Evolutionary conservation across 2,888 invertebrate genomes (phyloP).

Genomic region (Gerris lacustris): DNA sequence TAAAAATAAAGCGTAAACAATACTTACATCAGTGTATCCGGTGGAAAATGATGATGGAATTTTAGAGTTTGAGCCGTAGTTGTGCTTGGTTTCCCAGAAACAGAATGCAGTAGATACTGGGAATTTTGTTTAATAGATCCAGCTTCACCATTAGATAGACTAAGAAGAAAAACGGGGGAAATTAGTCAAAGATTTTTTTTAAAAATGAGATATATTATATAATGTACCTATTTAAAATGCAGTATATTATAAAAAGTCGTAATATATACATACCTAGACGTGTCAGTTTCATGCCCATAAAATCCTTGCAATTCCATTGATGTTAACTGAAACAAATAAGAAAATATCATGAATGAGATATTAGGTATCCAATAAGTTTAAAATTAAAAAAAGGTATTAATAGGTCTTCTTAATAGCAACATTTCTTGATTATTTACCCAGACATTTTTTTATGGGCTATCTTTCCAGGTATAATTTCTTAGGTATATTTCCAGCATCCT

Average conservation of each 20-base stretch:
- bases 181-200: constrained; percentile 5
- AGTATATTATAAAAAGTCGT: not conserved
- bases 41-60: constrained; percentile 87
- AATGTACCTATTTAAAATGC: constrained; percentile 1
- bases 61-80: constrained; percentile 76
- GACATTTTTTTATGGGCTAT: no score
- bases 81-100: constrained; percentile 45
- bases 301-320: constrained; percentile 69
- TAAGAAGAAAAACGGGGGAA: constrained; percentile 14
- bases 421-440: no score
- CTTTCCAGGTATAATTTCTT: no score
- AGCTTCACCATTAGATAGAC: constrained; percentile 35
- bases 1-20: no score
- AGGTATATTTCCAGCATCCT: no score
- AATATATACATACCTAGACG: constrained; percentile 41
- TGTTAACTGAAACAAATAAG: constrained; percentile 44
- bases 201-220: constrained; percentile 10
- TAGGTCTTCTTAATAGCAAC: no score
- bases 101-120: constrained; percentile 59
- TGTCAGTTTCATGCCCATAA: constrained; percentile 67
- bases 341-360: constrained; percentile 18
- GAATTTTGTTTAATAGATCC: constrained; percentile 47
- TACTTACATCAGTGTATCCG: constrained; percentile 64
- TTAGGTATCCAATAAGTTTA: no score
- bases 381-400: no score